A percentile compares a stretch with the other conserved stretches of the same genome.
Evolutionary conservation across 1,140 invertebrate genomes (phyloP).

Genomic region (Drosophila mayri): DNA sequence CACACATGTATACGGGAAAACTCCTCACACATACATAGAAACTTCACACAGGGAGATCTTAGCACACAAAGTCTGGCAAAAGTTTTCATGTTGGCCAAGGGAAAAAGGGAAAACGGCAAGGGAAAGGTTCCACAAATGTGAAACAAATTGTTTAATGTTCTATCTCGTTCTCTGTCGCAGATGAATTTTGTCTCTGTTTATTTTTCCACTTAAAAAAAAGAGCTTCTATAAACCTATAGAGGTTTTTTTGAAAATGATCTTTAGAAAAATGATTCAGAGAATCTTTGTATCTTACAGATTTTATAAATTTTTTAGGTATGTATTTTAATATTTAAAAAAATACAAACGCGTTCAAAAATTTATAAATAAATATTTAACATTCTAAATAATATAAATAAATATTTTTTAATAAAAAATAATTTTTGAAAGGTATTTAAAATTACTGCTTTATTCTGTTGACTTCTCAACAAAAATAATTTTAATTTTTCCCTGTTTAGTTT

Average conservation of each 20-base stretch:
- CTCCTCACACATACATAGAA: not conserved
- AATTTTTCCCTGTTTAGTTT: not conserved
- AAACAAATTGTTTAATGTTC: slow-evolving; percentile 66
- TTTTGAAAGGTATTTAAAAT: not conserved
- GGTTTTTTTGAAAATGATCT: too few species aligned
- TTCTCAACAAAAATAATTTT: not conserved
- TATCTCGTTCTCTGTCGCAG: slow-evolving; percentile 19
- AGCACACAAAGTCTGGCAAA: slow-evolving; percentile 36
- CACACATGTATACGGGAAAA: slow-evolving; percentile 3
- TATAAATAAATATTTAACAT: not conserved
- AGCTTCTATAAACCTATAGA: too few species aligned
- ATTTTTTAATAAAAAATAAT: not conserved
- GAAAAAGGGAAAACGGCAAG: slow-evolving; percentile 20
- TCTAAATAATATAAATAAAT: not conserved
- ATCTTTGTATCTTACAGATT: not conserved
- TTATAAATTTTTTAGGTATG: not conserved
- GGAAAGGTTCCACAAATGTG: slow-evolving; percentile 55
- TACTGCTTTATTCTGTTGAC: not conserved
- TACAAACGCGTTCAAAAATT: not conserved
- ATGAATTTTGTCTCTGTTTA: not conserved
- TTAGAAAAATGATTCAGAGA: not conserved
- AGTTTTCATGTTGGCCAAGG: slow-evolving; percentile 40
- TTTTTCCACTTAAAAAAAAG: too few species aligned
- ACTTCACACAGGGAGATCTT: slow-evolving; percentile 24
- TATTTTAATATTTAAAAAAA: not conserved